Base-by-base conservation (phyloP, 2,888 invertebrate genomes). In the Philonicus albiceps region DNA sequence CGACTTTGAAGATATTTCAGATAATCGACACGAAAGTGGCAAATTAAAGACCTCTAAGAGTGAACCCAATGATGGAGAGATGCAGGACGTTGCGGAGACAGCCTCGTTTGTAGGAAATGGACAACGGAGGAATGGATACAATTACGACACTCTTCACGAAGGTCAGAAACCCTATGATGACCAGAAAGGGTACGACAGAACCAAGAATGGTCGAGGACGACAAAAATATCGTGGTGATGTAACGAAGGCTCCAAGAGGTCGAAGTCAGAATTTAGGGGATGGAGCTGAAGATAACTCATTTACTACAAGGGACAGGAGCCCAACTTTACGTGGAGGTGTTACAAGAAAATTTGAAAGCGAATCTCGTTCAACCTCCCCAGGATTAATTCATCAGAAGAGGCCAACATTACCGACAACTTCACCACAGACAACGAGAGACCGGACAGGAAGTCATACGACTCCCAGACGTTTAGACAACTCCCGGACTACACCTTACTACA, bases 21-120 rank as follows among this genome's bases (percentile, higher is more conserved):
- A 90, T 2, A 91, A 91, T 74, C 22, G 64, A 13, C 78, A 31
- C 2, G 31, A 19, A 30, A 30, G 19, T 0, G 27, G 34, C 2
- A 85, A 74, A 37, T 72, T 19, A 30, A 49, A 64, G 19, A 16
- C 37, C 5, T 27, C 73, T 3, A 64, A 37, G 27, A 7, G 53
- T 16, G 78, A 84, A n/a, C 27, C 81, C 2, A 86, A 78, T 43
- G 88, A 88, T n/a, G 16, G 64, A 87, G 96, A 96, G 91, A 94
- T 94, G 90, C 96, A 96, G 90, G 94, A 95, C 1, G 94, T 95
- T 0, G 96, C 96, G 8, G 97, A 97, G 91, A 95, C 95, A 7
- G 95, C 96, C 0, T 96, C 96, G 0, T 96, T 97, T 90, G 94
- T 92, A 4, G 90, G 88, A 34, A 87, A 83, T 22, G 76, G 80